Conservation (phyloP, 2,113 vertebrate species). For the Muscicapa adusta region DNA sequence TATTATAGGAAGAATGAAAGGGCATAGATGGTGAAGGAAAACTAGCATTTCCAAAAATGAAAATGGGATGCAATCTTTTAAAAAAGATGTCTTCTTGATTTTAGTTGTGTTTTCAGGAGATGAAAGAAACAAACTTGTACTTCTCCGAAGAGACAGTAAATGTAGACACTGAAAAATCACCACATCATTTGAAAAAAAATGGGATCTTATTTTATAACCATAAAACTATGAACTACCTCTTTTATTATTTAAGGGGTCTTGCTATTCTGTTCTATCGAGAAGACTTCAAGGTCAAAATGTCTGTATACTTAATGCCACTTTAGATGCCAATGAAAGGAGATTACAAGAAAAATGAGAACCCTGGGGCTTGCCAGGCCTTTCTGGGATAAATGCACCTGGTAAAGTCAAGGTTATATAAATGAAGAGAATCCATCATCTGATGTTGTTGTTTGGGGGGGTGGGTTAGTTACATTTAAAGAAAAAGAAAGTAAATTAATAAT, state of each 20-base stretch:
- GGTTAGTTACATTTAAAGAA: background rate
- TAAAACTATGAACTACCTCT: slow-evolving; percentile 6
- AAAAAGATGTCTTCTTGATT: background rate
- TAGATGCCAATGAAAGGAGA: slow-evolving; percentile 45
- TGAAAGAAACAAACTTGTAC: background rate
- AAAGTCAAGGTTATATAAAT: slow-evolving; percentile 36
- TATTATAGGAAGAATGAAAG: background rate
- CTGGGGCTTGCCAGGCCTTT: slow-evolving; percentile 27
- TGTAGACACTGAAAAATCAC: slow-evolving; percentile 15
- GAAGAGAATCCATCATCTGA: slow-evolving; percentile 20
- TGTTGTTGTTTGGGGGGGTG: background rate
- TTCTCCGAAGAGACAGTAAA: background rate
- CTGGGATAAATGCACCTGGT: slow-evolving; percentile 11
- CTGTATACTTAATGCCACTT: slow-evolving; percentile 18
- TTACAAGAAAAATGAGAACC: slow-evolving; percentile 53
- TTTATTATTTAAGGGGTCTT: slow-evolving; percentile 49
- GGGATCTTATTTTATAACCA: slow-evolving; percentile 4
- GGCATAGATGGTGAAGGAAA: background rate
- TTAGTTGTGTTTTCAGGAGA: background rate
- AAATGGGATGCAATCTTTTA: background rate
- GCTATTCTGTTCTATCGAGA: background rate
- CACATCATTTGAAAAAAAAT: slow-evolving; percentile 14
- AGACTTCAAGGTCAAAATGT: slow-evolving; percentile 46
- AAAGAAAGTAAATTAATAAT: background rate
- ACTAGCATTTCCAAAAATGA: background rate